Percentiles rank a stretch among this genome's conserved stretches.
Evolutionary conservation across 2,888 invertebrate species (phyloP).

Genomic region (Drosophila peninsularis): DNA sequence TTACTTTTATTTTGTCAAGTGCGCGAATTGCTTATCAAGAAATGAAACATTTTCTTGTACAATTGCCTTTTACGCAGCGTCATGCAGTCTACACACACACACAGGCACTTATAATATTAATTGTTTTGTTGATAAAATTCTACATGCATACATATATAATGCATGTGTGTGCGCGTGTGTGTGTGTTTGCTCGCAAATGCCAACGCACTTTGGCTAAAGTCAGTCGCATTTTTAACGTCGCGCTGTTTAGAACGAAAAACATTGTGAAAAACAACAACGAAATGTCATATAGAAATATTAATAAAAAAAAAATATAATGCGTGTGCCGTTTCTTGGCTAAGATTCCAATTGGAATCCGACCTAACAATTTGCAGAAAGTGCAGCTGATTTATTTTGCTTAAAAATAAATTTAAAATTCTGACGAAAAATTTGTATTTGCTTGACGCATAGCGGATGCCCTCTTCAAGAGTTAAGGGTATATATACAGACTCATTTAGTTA

Average conservation of each 20-base stretch:
- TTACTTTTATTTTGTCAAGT: constrained; percentile 29
- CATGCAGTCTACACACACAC: constrained; percentile 25
- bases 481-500: neutral
- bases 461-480: neutral
- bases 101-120: constrained; percentile 28
- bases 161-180: neutral
- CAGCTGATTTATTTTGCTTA: neutral
- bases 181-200: constrained; percentile 44
- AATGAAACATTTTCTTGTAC: constrained; percentile 50
- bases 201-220: constrained; percentile 63
- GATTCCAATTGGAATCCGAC: neutral
- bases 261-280: neutral
- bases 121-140: constrained; percentile 59
- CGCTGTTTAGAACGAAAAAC: constrained; percentile 47
- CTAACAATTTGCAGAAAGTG: neutral
- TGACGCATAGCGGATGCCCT: neutral
- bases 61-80: constrained; percentile 39
- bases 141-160: constrained; percentile 5
- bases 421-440: neutral
- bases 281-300: neutral
- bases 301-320: neutral
- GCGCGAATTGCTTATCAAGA: constrained; percentile 47
- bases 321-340: neutral
- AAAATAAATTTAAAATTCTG: neutral
- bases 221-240: constrained; percentile 65